Evolutionary conservation across 2,113 vertebrate genomes (phyloP).

Genomic region (Eptesicus fuscus): DNA sequence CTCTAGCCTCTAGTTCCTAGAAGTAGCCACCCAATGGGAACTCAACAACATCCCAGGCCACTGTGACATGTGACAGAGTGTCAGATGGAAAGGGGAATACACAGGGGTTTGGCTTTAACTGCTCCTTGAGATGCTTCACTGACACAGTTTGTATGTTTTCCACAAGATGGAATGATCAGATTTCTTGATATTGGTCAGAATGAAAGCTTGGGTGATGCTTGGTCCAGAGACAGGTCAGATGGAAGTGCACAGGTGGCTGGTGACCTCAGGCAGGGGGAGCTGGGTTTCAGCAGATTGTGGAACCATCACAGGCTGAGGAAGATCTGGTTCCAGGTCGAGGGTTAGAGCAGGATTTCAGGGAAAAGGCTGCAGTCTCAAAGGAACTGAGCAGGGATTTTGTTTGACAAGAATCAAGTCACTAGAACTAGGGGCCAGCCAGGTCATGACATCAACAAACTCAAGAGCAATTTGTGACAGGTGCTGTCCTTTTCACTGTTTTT

Average conservation of each 20-base stretch:
- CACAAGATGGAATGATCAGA: background rate
- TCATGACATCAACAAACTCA: background rate
- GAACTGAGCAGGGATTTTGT: background rate
- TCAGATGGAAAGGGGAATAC: background rate
- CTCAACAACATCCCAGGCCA: background rate
- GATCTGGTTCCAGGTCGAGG: background rate
- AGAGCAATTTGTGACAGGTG: background rate
- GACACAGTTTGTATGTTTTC: background rate
- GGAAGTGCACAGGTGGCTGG: background rate
- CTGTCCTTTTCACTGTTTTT: background rate
- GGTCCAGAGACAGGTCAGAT: background rate
- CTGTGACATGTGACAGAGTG: background rate
- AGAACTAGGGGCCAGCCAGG: background rate
- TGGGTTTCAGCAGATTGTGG: background rate
- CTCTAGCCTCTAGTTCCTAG: background rate
- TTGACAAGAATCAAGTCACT: background rate
- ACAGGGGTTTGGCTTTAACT: background rate
- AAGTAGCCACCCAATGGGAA: background rate
- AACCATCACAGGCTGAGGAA: background rate
- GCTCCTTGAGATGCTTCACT: background rate
- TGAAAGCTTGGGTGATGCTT: background rate
- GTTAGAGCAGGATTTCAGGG: background rate
- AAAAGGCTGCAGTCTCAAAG: background rate
- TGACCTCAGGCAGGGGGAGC: background rate
- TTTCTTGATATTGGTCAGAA: background rate